These are phyloP conservation scores for Neelides folsomi DNA, from an alignment of 2,888 invertebrate genomes.

Conservation along the genomic window DNA sequence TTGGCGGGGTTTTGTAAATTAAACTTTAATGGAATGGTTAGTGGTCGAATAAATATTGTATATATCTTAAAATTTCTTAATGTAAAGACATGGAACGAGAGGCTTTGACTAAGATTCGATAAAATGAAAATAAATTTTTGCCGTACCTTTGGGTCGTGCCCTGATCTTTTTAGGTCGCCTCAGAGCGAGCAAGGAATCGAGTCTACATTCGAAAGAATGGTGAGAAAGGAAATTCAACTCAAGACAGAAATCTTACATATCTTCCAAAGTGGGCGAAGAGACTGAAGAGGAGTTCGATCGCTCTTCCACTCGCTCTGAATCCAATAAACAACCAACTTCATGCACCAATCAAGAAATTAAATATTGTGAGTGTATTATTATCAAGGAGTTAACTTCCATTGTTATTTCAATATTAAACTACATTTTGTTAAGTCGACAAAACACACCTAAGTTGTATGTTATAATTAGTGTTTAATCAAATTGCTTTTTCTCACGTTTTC, in stretches of 20 bases:
- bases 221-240: no score
- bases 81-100: not conserved
- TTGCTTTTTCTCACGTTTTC: no score
- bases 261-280: conserved; percentile 32
- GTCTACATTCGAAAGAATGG: not conserved
- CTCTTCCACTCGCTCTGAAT: conserved; percentile 33
- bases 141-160: conserved; percentile 27
- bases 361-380: no score
- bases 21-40: no score
- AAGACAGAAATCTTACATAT: conserved; percentile 11
- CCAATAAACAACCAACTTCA: conserved; percentile 4
- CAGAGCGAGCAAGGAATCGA: conserved; percentile 32
- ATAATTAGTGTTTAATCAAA: no score
- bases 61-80: not conserved
- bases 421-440: no score
- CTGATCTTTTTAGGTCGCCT: conserved; percentile 31
- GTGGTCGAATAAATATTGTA: not conserved
- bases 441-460: no score
- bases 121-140: conserved; percentile 1
- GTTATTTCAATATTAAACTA: no score
- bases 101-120: not conserved
- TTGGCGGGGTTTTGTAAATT: no score
- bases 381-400: no score
- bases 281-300: conserved; percentile 32
- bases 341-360: not conserved